These are phyloP conservation scores for Cercocebus atys DNA, from an alignment of 2,113 vertebrate species.

Conservation along the genomic window DNA sequence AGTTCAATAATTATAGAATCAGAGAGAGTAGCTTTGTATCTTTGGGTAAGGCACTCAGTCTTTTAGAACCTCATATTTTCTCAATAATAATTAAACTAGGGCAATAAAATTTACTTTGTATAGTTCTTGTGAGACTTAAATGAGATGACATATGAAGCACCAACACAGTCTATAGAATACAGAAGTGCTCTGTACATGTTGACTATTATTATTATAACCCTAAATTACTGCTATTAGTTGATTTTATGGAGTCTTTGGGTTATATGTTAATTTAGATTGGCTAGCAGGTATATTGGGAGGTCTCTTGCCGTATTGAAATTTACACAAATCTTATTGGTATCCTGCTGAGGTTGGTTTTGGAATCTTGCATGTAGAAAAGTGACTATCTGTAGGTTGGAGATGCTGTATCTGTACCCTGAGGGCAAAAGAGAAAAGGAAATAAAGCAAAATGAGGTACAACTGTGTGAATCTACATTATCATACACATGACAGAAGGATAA, in stretches of 20 bases:
- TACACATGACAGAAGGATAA: not conserved
- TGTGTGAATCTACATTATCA: not conserved
- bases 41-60: not conserved
- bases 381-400: not conserved
- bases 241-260: not conserved
- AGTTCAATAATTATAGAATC: not conserved
- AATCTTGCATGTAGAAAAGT: not conserved
- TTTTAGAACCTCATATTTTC: not conserved
- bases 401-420: not conserved
- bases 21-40: not conserved
- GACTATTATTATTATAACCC: not conserved
- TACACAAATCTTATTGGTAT: not conserved
- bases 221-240: not conserved
- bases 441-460: not conserved
- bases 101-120: not conserved
- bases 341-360: constrained; percentile 4
- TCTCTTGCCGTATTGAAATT: not conserved
- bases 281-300: not conserved
- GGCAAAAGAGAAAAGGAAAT: not conserved
- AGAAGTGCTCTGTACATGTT: not conserved
- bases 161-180: not conserved
- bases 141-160: not conserved
- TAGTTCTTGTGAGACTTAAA: not conserved
- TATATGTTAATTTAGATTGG: not conserved
- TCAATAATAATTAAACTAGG: constrained; percentile 7